phyloP scores from a whole-genome alignment of 2,888 invertebrate genomes.

The Pterostichus niger region DNA sequence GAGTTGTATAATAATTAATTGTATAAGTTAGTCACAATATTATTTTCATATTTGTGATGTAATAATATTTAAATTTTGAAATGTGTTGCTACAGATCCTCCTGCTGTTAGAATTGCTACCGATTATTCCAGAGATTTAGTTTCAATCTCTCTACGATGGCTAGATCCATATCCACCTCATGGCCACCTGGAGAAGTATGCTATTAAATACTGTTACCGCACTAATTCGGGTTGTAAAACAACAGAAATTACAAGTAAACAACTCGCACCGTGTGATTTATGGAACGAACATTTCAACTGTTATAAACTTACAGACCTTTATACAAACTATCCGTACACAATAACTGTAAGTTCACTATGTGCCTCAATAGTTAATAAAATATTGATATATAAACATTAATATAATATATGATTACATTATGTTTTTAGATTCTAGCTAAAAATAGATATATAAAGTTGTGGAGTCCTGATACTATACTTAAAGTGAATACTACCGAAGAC shows the following conservation, averaged over 20 bases:
- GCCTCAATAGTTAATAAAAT: not conserved
- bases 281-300: conserved; percentile 47
- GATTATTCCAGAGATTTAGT: conserved; percentile 43
- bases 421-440: conserved; percentile 30
- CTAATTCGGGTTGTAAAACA: not conserved
- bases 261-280: conserved; percentile 31
- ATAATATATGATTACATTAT: not conserved
- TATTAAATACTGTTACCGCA: conserved; percentile 9
- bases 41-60: too few species aligned
- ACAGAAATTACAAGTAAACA: not conserved
- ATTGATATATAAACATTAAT: too few species aligned
- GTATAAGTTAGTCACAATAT: too few species aligned
- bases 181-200: conserved; percentile 50
- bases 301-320: not conserved
- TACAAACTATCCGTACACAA: not conserved
- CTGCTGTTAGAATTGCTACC: conserved; percentile 52
- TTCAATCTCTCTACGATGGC: conserved; percentile 61
- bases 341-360: conserved; percentile 29
- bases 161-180: conserved; percentile 63
- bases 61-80: not conserved
- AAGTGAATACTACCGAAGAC: not conserved
- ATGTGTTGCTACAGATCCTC: conserved; percentile 48
- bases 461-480: not conserved
- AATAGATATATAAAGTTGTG: not conserved
- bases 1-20: too few species aligned